Evolutionary conservation across 2,113 vertebrate species (phyloP), one percentile per base, ranked within the genome.

Genomic region (Podarcis muralis): DNA sequence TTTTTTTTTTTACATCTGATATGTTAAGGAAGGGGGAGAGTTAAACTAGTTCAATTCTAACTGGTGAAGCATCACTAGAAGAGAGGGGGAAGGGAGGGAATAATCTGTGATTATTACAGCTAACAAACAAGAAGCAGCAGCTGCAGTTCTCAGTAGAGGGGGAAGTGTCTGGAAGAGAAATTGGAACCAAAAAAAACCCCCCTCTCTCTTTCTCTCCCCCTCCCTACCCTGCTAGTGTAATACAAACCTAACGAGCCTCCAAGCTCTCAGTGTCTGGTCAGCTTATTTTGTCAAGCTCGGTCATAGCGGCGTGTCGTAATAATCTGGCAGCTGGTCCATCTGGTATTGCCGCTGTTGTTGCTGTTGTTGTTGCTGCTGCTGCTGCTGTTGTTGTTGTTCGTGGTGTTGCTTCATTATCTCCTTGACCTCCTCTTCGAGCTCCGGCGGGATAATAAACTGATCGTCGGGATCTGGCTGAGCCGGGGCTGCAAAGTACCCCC

Each of bases 391-490:
- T 40, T 97, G 97, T 69, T 97, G 98, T 13, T 97, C 98, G n/a
- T 97, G 97, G 2, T 95, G 96, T 15, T 93, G 96, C 72, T 98
- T 99, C 98, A 99, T 99, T 80, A 99, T 98, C 94, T 99, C 98
- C 93, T 98, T 99, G 79, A 99, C 99, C 90, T 99, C 99, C 93
- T 99, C 99, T 91, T 99, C 99, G 59, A 99, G 98, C 95, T 99
- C 99, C 0, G 99, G 99, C 0, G 99, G 99, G 88, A 99, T 98
- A 95, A 99, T 99, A 87, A 99, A 99, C 97, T 99, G 98, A 91
- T 99, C 99, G 0, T 99, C 99, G 0, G 99, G 99, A 92, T 99
- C 99, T 0, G 98, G 99, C 87, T 99, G 98, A 0, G 99, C 98
- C 0, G 99, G 99, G 35, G 99, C 99, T 1, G 98, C 98, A 65